Percentiles rank a stretch among this genome's conserved stretches.
Conservation (phyloP, 1,140 invertebrate genomes). For the Drosophila malerkotliana region DNA sequence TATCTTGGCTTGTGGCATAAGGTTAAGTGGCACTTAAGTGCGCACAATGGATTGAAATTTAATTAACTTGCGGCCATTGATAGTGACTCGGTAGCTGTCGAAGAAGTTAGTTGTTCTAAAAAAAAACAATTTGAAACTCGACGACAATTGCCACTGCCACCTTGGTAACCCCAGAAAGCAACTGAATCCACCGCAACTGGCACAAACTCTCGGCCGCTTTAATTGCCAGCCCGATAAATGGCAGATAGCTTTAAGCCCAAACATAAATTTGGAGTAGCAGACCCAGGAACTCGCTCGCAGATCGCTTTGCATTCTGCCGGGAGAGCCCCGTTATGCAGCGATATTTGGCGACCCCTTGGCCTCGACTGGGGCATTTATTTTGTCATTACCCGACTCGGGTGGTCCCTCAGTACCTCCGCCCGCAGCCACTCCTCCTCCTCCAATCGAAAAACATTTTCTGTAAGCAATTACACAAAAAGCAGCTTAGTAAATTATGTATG, state of each 20-base stretch:
- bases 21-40: conserved; percentile 63
- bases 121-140: neutral
- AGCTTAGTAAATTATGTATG: conserved; percentile 67
- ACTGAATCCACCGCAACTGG: conserved; percentile 11
- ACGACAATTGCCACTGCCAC: conserved; percentile 48
- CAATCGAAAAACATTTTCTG: conserved; percentile 36
- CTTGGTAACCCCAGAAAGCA: conserved; percentile 25
- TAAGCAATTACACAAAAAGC: conserved; percentile 76
- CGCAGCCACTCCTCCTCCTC: conserved; percentile 9
- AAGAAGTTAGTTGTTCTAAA: conserved; percentile 15
- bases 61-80: conserved; percentile 45
- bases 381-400: conserved; percentile 70
- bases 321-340: conserved; percentile 52
- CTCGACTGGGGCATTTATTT: conserved; percentile 59
- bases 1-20: conserved; percentile 39
- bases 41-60: conserved; percentile 46
- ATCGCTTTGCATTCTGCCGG: conserved; percentile 50
- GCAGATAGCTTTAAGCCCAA: conserved; percentile 45
- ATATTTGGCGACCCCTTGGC: conserved; percentile 61
- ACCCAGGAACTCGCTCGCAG: conserved; percentile 35
- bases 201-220: conserved; percentile 36
- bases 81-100: conserved; percentile 52
- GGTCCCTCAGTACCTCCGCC: conserved; percentile 33
- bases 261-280: conserved; percentile 54
- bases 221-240: conserved; percentile 59